These are phyloP conservation scores for Typhlomys cinereus DNA, from an alignment of 2,113 vertebrate species.

Conservation along the genomic window DNA sequence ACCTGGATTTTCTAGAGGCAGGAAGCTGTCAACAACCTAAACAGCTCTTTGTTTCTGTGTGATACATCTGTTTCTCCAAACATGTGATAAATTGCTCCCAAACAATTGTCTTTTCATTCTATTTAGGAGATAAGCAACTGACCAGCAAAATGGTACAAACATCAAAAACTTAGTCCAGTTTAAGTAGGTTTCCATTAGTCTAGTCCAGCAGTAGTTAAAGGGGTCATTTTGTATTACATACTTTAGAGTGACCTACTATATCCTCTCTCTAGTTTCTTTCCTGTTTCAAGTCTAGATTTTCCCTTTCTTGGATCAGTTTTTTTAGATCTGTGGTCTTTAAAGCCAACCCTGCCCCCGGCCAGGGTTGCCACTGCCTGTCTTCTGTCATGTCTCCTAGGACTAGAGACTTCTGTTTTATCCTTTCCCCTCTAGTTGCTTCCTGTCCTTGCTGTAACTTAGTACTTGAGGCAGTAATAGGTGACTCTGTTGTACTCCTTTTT, in stretches of 20 bases:
- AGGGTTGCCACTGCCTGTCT: not conserved
- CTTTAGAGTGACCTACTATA: not conserved
- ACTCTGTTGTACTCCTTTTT: no score
- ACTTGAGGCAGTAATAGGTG: no score
- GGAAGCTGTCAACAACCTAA: conserved; percentile 25
- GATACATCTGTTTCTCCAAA: not conserved
- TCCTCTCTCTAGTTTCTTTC: not conserved
- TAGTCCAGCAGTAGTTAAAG: not conserved
- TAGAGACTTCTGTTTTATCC: not conserved
- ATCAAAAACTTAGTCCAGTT: conserved; percentile 37
- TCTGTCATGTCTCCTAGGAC: not conserved
- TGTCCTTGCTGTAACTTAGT: no score
- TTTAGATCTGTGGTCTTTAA: not conserved
- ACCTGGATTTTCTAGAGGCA: conserved; percentile 19
- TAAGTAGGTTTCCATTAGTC: conserved; percentile 23
- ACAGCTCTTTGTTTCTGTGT: not conserved
- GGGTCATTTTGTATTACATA: not conserved
- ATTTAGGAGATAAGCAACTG: not conserved
- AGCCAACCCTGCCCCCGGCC: not conserved
- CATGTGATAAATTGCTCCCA: not conserved
- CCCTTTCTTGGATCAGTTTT: conserved; percentile 42
- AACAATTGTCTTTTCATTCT: conserved; percentile 8
- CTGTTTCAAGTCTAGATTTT: not conserved
- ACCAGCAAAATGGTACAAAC: not conserved
- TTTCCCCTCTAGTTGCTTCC: not conserved